Percentiles rank a stretch among this genome's conserved stretches.
These are phyloP conservation scores for Falco peregrinus DNA, from an alignment of 2,797 vertebrate species.

Conservation along the genomic window DNA sequence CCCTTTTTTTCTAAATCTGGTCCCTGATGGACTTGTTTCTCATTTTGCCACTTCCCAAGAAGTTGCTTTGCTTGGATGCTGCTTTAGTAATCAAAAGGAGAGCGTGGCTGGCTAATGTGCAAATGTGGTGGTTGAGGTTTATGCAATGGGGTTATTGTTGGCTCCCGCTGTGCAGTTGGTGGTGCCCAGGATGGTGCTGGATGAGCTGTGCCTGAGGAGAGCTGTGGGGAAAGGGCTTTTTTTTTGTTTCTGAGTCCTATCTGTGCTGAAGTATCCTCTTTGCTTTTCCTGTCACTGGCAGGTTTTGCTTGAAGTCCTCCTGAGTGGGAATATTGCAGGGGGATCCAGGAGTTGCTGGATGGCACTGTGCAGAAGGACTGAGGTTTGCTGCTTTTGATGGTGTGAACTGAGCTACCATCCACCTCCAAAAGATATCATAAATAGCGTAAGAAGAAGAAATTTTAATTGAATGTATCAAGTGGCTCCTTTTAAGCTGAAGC, in stretches of 20 bases:
- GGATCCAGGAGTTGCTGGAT: background rate
- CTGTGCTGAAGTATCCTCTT: background rate
- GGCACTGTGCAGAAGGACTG: fast-evolving
- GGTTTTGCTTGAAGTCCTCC: background rate
- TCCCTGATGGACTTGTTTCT: background rate
- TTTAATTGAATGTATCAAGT: background rate
- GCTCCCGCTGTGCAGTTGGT: background rate
- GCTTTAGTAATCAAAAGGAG: background rate
- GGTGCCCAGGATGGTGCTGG: background rate
- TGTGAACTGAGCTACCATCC: background rate
- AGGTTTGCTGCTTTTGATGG: background rate
- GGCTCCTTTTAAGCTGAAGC: background rate
- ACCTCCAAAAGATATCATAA: background rate
- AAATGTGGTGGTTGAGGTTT: background rate
- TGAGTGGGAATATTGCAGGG: too few species aligned
- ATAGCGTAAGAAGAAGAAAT: background rate
- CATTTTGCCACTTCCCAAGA: background rate
- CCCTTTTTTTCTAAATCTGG: background rate
- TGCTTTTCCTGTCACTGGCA: background rate
- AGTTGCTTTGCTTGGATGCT: background rate
- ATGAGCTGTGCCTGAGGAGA: background rate
- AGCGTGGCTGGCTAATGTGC: fast-evolving
- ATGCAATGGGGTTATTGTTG: background rate
- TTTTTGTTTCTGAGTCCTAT: background rate
- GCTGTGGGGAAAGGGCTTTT: background rate